A percentile compares a stretch with the other conserved stretches of the same genome.
phyloP scores from a whole-genome alignment of 1,140 invertebrate species.

The Zaprionus gabonicus region DNA sequence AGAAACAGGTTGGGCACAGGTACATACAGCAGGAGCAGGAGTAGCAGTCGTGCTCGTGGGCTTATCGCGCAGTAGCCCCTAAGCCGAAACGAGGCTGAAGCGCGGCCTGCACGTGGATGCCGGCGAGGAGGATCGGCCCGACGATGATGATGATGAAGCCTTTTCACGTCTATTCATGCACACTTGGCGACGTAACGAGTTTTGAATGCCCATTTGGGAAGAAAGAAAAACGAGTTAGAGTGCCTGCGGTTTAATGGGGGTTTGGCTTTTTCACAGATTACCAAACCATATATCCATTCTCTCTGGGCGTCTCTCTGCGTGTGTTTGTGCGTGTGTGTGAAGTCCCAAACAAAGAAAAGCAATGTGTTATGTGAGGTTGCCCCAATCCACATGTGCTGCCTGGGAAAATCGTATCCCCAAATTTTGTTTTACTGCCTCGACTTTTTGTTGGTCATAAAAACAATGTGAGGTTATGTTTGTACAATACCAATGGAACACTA shows the following conservation, averaged over 20 bases:
- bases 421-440: not conserved
- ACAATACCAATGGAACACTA: not conserved
- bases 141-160: constrained; percentile 65
- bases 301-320: constrained; percentile 29
- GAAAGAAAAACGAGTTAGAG: constrained; percentile 66
- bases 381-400: constrained; percentile 20
- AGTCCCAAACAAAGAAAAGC: constrained; percentile 56
- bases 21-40: constrained; percentile 35
- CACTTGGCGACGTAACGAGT: constrained; percentile 75
- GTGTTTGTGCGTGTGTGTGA: constrained; percentile 11
- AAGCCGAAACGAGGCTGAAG: constrained; percentile 51
- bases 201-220: constrained; percentile 49
- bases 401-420: constrained; percentile 40
- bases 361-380: constrained; percentile 49
- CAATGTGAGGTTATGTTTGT: constrained; percentile 28
- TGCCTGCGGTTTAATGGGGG: constrained; percentile 79
- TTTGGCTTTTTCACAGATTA: constrained; percentile 83
- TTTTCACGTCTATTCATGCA: constrained; percentile 62
- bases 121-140: constrained; percentile 19
- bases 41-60: constrained; percentile 12
- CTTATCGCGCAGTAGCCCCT: constrained; percentile 58
- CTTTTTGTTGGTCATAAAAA: not conserved
- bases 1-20: constrained; percentile 77
- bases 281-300: constrained; percentile 67
- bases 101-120: constrained; percentile 73